Evolutionary conservation across 2,113 vertebrate genomes (phyloP).

Genomic region (Probosciger aterrimus): DNA sequence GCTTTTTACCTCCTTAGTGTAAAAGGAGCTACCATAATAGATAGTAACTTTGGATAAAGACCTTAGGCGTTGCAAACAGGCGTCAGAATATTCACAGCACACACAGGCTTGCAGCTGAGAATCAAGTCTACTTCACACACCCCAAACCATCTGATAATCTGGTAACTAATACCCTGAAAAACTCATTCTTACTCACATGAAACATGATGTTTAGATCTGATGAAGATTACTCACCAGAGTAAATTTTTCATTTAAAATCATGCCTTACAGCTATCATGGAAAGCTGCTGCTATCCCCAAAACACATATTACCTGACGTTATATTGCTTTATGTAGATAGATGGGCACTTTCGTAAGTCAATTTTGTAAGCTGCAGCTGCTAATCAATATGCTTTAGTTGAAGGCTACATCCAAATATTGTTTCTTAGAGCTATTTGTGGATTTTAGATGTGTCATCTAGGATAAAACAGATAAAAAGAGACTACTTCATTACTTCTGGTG

Average conservation of each 20-base stretch:
- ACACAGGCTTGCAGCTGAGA: not conserved
- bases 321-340: not conserved
- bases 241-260: conserved; percentile 11
- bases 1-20: not conserved
- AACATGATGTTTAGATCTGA: not conserved
- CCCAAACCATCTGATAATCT: not conserved
- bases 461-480: not conserved
- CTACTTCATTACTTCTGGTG: not conserved
- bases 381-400: conserved; percentile 12
- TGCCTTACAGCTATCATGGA: not conserved
- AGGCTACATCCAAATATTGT: not conserved
- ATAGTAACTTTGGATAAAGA: not conserved
- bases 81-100: not conserved
- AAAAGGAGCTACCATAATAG: not conserved
- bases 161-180: not conserved
- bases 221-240: not conserved
- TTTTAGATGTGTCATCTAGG: not conserved
- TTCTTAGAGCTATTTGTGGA: not conserved
- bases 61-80: not conserved
- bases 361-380: not conserved
- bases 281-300: not conserved
- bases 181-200: not conserved
- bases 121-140: not conserved
- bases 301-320: not conserved
- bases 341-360: not conserved